Evolutionary conservation across 2,797 vertebrate species (phyloP), one percentile per base, ranked within the genome.

Genomic region (Amniataba percoides): DNA sequence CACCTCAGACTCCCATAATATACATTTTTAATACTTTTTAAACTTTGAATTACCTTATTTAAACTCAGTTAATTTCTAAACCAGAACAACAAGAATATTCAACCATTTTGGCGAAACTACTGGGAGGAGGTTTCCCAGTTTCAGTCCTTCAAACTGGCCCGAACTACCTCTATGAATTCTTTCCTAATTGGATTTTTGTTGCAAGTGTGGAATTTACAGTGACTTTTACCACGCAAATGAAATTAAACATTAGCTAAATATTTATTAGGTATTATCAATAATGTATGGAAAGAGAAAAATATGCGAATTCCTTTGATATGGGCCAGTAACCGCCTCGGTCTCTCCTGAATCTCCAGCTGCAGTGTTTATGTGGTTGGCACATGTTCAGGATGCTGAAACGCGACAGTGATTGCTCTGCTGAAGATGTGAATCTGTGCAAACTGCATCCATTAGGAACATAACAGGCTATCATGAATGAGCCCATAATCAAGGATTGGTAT

Each of bases 351-450:
- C 55, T 71, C 23, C 49, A 68, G 63, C 57, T 77, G 61, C 31
- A 49, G 70, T 40, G 61, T 63, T 66, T 67, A 19, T 80, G 74
- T 71, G 48, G 5, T 15, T 65, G 51, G 58, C 53, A 68, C 68
- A 64, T 65, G 45, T 58, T 70, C 43, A 70, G 51, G 59, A 57
- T 57, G 58, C 52, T 64, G 71, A 59, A 68, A 59, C 4, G 14
- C 18, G 65, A 79, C 66, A 55, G 60, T 90, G 75, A 73, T 70
- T 79, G 56, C 71, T 56, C 75, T 59, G 69, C 74, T 76, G 73
- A 72, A 66, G 40, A 80, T 74, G 58, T 73, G 71, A 79, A 84
- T 76, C 66, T 76, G 70, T 63, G 61, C 74, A 62, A 58, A 69
- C 63, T 27, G 57, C 58, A 67, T 76, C 71, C 52, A 78, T 74